Evolutionary conservation across 2,113 vertebrate species (phyloP).

Genomic region (Anarhynchus alexandrinus): DNA sequence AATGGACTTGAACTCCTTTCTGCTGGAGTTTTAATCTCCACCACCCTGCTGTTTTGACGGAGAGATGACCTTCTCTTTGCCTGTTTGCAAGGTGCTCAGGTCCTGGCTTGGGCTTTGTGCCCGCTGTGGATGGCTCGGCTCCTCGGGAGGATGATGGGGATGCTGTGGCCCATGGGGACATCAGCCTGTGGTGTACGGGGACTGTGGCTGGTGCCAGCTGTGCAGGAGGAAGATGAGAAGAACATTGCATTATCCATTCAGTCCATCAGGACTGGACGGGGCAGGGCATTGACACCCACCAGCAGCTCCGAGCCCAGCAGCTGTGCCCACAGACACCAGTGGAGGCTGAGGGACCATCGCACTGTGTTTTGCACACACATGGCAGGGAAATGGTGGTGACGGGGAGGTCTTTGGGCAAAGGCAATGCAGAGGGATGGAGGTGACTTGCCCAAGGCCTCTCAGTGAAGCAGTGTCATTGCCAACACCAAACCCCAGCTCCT

Average conservation of each 20-base stretch:
- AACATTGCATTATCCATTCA: neutral
- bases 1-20: neutral
- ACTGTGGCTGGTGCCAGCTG: neutral
- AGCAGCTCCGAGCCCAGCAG: neutral
- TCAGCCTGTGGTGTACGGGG: neutral
- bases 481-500: accelerated
- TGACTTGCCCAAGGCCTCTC: neutral
- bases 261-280: neutral
- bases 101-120: neutral
- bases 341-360: neutral
- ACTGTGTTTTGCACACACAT: neutral
- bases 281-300: neutral
- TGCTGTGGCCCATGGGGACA: neutral
- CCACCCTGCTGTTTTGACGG: neutral
- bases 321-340: neutral
- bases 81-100: neutral
- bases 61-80: neutral
- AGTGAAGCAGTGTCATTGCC: neutral
- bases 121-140: accelerated
- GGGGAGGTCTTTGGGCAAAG: neutral
- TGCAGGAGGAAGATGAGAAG: neutral
- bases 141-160: neutral
- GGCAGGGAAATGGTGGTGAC: neutral
- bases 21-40: neutral
- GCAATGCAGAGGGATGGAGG: neutral